Evolutionary conservation across 2,888 invertebrate species (phyloP), one percentile per base, ranked within the genome.

Genomic region (Aspidapion aeneum): DNA sequence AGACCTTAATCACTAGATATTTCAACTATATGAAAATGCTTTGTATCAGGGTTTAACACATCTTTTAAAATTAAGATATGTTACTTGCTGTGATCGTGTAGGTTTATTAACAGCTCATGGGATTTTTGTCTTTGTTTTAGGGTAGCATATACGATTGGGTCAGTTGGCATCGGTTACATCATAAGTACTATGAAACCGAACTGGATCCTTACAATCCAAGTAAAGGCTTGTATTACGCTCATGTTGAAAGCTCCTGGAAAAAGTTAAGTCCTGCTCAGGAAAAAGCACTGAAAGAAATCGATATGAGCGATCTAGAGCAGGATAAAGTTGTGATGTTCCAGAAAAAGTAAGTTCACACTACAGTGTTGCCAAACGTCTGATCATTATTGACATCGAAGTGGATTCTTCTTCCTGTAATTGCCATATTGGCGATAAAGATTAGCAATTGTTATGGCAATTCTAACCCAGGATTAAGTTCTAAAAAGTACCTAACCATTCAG

Each of bases 111-210:
- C n/a, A n/a, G n/a, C n/a, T n/a, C n/a, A n/a, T n/a, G n/a, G n/a
- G n/a, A n/a, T n/a, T n/a, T n/a, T n/a, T n/a, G n/a, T n/a, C n/a
- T n/a, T 18, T 18, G 7, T 78, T 80, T 16, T 74, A 93, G 92
- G 94, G 94, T 65, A 81, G 90, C 16, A 88, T 95, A 71, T 91
- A 93, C 79, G 87, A 91, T 71, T 96, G 94, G 93, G 92, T 91
- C 0, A 82, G 87, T 61, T 82, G 87, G 66, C 96, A 96, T 79
- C 85, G 94, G 59, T 80, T 94, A 12, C 94, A 95, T 72, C 95
- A 96, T 77, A 85, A 88, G 63, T 86, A 87, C 74, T 90, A 89
- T 67, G 88, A 87, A 16, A 91, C 93, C 0, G 87, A 88, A 48
- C 83, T 87, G 58, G 96, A 96, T 77, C 94, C 93, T 0, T 93